Evolutionary conservation across 1,140 invertebrate species (phyloP), one percentile per base, ranked within the genome.

Genomic region (Conus betulinus): DNA sequence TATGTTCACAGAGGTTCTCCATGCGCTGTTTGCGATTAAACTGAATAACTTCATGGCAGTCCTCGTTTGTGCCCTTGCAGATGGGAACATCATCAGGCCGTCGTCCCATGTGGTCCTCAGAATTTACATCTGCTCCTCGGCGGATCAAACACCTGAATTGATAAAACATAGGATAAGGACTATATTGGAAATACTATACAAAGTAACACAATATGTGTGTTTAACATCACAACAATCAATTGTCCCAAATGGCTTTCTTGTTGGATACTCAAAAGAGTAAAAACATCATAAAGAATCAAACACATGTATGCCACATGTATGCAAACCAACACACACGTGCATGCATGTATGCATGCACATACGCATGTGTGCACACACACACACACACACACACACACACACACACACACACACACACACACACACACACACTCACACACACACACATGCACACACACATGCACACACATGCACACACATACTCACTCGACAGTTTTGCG

Each of bases 91-190:
- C 93, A 85, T 94, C 94, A n/a, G 94, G 91, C 63, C 92, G 88
- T 23, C 91, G 89, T 5, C 90, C 91, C 76, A 90, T 79, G 20
- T 92, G 89, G 78, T 93, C 93, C 55, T 93, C 93, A 25, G 91
- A 67, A 81, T 94, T 94, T 51, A 93, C 90, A 86, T 94, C 94
- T 84, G 91, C 92, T 84, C 93, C 94, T 83, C 94, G 87, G 63
- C 91, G 90, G 15, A 94, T 93, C 20, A 94, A 87, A 91, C 91
- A 93, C 52, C 94, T 94, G 76, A 85, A 87, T 23, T 82, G 25
- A 89, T 4, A 84, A n/a, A 25, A 7, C 53, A 82, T 13, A 13
- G 39, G 23, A 60, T 27, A 11, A 82, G 15, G 7, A 71, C 11
- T 71, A 71, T 23, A 7, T 23, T 10, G 20, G 1, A 71, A 71